Base-by-base conservation (phyloP, 2,888 invertebrate genomes). In the Xestoiulus laeticollis region DNA sequence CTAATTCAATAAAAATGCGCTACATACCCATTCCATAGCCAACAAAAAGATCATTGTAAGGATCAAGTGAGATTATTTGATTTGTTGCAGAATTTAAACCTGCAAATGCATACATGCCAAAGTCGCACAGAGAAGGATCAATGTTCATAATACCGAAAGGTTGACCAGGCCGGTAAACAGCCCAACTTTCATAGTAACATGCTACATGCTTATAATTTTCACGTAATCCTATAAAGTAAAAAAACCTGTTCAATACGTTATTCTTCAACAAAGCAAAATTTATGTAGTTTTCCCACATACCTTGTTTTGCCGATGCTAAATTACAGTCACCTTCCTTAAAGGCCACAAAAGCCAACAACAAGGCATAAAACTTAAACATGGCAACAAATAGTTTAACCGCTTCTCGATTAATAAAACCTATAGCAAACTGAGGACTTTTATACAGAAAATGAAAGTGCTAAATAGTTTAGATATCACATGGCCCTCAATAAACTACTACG, bases 141-240 rank as follows among this genome's bases (percentile, higher is more conserved):
- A 87, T 43, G 22, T 87, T 82, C 14, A 33, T 4, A n/a, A 83
- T 19, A 32, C n/a, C 82, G n/a, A 38, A 87, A 5, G 38, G 38
- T 26, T 82, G 32, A 14, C 43, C 87, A 26, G 87, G 87, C 33
- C 87, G 83, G 30, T 87, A 87, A 0, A 83, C 83, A 16, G 87
- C 87, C 87, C 87, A 87, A 87, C 87, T 87, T 43, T 83, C 87
- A 26, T 82, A 87, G 83, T 87, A 87, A 83, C 87, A 87, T 4
- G 44, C 82, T 5, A 53, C 53, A 53, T 19, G n/a, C 5, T 53
- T 53, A n/a, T n/a, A n/a, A 19, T 53, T n/a, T 53, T 16, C n/a
- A 4, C 53, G 16, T 4, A 53, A 19, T 53, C 19, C 53, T 53
- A n/a, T n/a, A 38, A 38, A 38, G 38, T 38, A 19, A 53, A 53